These are phyloP conservation scores for Salpingus planirostris DNA, from an alignment of 2,888 invertebrate species.

Conservation along the genomic window DNA sequence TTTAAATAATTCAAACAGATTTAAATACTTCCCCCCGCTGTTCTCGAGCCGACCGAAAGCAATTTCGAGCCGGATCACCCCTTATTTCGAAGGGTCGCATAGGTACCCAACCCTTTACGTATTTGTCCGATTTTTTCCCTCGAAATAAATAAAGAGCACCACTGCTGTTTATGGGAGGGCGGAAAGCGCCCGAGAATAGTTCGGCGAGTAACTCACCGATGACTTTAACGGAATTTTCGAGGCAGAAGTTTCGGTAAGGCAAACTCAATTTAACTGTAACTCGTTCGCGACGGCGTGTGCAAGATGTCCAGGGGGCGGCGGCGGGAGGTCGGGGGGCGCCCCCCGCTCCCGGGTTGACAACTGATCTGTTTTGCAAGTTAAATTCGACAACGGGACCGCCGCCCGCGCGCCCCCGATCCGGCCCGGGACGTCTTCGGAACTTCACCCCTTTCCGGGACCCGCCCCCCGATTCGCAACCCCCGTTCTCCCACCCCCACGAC, in stretches of 20 bases:
- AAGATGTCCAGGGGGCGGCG: constrained; percentile 26
- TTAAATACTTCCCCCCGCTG: too few relatives aligned
- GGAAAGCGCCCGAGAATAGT: constrained; percentile 13
- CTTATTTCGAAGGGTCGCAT: too few relatives aligned
- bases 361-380: constrained; percentile 37
- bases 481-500: constrained; percentile 15
- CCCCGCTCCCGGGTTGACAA: constrained; percentile 23
- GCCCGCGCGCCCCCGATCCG: too few relatives aligned
- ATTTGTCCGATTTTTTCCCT: too few relatives aligned
- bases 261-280: constrained; percentile 36
- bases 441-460: constrained; percentile 13
- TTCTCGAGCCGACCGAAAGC: too few relatives aligned
- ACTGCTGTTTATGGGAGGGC: too few relatives aligned
- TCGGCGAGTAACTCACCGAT: constrained; percentile 10
- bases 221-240: constrained; percentile 24
- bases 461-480: constrained; percentile 9
- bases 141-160: too few relatives aligned
- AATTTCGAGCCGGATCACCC: too few relatives aligned
- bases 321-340: constrained; percentile 3
- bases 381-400: constrained; percentile 25
- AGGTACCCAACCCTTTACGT: too few relatives aligned
- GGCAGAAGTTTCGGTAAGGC: constrained; percentile 26
- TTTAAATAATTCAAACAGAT: constrained; percentile 11
- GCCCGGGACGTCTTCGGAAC: constrained; percentile 19
- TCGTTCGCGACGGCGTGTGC: constrained; percentile 30